Evolutionary conservation across 1,140 invertebrate species (phyloP).

Genomic region (Diuraphis noxia): DNA sequence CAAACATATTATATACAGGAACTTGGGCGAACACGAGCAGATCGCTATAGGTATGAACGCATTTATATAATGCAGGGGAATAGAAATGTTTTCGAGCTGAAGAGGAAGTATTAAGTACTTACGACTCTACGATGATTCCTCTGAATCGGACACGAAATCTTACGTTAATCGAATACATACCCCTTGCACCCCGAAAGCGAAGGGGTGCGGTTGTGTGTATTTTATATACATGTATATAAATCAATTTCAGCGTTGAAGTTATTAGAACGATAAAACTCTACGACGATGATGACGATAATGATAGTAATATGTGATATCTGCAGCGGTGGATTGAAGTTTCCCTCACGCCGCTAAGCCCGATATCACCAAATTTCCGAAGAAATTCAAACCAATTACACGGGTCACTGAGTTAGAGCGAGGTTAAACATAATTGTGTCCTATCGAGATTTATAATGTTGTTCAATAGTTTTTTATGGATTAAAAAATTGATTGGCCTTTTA

Average conservation of each 20-base stretch:
- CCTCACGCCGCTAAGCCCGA: not conserved
- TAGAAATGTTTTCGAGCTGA: not conserved
- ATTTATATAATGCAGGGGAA: not conserved
- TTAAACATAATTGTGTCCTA: not conserved
- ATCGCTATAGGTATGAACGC: not conserved
- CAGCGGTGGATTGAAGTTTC: not conserved
- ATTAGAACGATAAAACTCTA: not conserved
- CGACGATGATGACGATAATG: not conserved
- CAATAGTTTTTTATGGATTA: not conserved
- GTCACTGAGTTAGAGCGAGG: not conserved
- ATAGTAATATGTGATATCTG: not conserved
- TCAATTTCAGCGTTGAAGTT: not conserved
- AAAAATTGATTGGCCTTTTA: not conserved
- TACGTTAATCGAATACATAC: not conserved
- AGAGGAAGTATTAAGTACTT: not conserved
- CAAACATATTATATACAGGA: not conserved
- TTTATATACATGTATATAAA: not conserved
- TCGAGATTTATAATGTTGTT: not conserved
- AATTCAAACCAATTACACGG: not conserved
- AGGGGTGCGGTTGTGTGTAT: not conserved
- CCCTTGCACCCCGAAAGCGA: not conserved
- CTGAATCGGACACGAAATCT: not conserved
- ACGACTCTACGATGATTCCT: not conserved
- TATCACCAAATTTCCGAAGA: not conserved
- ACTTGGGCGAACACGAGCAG: not conserved